Conservation (phyloP, 2,113 vertebrate genomes). For the Morone chrysops region DNA sequence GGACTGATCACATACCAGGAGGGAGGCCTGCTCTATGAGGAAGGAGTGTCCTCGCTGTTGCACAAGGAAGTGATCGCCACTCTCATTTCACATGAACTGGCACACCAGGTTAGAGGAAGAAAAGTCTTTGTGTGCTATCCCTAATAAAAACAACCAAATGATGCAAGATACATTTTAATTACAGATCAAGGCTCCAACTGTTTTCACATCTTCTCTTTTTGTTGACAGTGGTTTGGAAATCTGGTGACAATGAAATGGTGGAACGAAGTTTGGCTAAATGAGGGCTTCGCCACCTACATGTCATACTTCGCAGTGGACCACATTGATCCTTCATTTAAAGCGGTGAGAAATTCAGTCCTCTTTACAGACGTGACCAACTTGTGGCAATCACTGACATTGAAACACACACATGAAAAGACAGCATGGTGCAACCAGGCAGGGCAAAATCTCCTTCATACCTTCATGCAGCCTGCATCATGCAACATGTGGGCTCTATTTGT, state of each 20-base stretch:
- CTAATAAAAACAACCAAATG: not conserved
- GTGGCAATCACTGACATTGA: not conserved
- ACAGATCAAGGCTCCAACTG: not conserved
- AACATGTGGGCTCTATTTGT: not conserved
- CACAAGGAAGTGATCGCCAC: conserved; percentile 69
- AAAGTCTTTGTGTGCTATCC: not conserved
- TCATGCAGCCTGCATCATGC: not conserved
- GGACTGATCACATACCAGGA: conserved; percentile 83
- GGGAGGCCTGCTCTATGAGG: conserved; percentile 72
- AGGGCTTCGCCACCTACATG: conserved; percentile 92
- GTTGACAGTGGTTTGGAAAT: conserved; percentile 94
- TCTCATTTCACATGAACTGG: conserved; percentile 81
- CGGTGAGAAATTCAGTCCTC: conserved; percentile 79
- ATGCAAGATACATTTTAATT: not conserved
- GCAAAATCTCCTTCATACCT: not conserved
- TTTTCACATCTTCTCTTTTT: not conserved
- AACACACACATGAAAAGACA: not conserved
- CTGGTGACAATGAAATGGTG: conserved; percentile 95
- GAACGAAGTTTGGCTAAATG: conserved; percentile 95
- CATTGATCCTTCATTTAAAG: conserved; percentile 75
- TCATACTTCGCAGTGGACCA: conserved; percentile 83
- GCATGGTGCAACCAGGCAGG: not conserved
- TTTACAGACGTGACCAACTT: not conserved
- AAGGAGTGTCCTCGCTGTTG: conserved; percentile 67
- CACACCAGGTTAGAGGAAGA: conserved; percentile 80